Conservation (phyloP, 92 coral and sea anemone species). For the Epizoanthus scotinus region DNA sequence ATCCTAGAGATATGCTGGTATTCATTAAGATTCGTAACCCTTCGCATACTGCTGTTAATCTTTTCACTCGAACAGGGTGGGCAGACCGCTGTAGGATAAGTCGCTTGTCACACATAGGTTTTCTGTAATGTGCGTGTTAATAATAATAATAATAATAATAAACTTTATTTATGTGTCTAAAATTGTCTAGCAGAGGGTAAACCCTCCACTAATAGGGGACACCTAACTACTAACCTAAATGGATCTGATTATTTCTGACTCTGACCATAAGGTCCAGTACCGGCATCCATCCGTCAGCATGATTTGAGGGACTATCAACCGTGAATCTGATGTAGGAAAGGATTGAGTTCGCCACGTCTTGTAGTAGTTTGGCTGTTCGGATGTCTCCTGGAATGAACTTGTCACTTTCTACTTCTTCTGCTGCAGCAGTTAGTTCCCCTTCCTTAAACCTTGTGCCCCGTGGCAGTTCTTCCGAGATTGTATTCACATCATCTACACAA, state of each 20-base stretch:
- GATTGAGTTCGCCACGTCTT: slow-evolving; percentile 21
- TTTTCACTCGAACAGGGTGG: slow-evolving; percentile 23
- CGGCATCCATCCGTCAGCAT: slow-evolving; percentile 17
- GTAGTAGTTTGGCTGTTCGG: slow-evolving; percentile 14
- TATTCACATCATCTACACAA: not conserved
- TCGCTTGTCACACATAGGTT: slow-evolving; percentile 20
- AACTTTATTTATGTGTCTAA: too few relatives aligned
- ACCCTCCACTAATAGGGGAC: too few relatives aligned
- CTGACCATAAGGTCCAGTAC: slow-evolving; percentile 8
- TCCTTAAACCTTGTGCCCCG: slow-evolving; percentile 1
- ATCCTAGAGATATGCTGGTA: not conserved
- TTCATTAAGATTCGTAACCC: not conserved
- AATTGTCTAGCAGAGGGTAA: too few relatives aligned
- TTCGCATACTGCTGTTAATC: slow-evolving; percentile 13
- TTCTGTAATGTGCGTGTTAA: slow-evolving; percentile 17
- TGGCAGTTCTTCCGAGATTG: slow-evolving; percentile 14
- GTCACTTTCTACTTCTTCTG: slow-evolving; percentile 14
- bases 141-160: too few relatives aligned
- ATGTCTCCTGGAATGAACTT: slow-evolving; percentile 15
- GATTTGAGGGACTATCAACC: slow-evolving; percentile 7
- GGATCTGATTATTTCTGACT: not conserved
- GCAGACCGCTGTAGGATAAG: slow-evolving; percentile 14
- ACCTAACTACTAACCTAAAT: too few relatives aligned
- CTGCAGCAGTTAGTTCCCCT: not conserved
- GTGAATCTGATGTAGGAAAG: slow-evolving; percentile 14